Conservation (phyloP, 2,888 invertebrate genomes). For the Lasioglossum calceatum region DNA sequence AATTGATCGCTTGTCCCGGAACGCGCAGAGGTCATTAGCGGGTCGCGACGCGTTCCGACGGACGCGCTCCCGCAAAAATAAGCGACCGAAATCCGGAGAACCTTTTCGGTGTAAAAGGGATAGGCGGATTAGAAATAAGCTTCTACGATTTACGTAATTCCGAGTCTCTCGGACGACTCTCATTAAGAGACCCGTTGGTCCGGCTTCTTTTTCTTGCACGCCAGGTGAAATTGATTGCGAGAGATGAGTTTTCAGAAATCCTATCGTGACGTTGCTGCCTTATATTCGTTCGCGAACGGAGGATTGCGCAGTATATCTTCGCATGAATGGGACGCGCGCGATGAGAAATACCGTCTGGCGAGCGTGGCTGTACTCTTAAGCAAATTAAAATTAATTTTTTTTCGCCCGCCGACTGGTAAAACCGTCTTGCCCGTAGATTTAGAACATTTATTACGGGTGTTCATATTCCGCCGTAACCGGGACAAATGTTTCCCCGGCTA, state of each 20-base stretch:
- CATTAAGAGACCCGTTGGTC: conserved; percentile 41
- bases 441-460: conserved; percentile 38
- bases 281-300: not conserved
- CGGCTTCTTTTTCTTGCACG: conserved; percentile 1
- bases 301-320: not conserved
- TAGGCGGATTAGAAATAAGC: conserved; percentile 52
- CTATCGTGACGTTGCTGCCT: conserved; percentile 21
- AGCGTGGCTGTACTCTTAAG: conserved; percentile 15
- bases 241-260: conserved; percentile 32
- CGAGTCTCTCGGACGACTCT: conserved; percentile 46
- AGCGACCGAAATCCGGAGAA: conserved; percentile 31
- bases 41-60: not conserved
- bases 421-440: not conserved
- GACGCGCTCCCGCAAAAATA: not conserved
- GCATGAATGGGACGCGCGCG: not conserved
- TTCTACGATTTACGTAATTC: conserved; percentile 53
- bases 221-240: conserved; percentile 44
- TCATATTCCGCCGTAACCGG: conserved; percentile 31
- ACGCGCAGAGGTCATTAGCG: not conserved
- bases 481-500: conserved; percentile 15
- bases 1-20: conserved; percentile 20
- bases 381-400: conserved; percentile 54
- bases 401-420: not conserved
- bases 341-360: conserved; percentile 20
- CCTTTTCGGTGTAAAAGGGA: conserved; percentile 33